Conservation (phyloP, 2,113 vertebrate species). For the Cervus canadensis region DNA sequence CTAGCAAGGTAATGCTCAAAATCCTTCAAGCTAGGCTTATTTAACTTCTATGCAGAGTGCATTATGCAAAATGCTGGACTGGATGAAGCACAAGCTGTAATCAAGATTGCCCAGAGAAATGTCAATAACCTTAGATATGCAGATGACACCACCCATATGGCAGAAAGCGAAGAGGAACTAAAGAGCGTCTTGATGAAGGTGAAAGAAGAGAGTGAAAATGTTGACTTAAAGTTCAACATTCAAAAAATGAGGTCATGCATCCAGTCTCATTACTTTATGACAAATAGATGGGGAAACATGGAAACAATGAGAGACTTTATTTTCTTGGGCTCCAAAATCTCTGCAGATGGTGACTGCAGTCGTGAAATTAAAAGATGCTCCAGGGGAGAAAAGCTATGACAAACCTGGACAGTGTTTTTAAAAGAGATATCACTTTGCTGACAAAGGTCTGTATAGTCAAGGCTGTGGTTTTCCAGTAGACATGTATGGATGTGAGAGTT, state of each 20-base stretch:
- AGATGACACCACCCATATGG: not conserved
- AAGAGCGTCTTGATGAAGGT: not conserved
- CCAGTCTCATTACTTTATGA: not conserved
- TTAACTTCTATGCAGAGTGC: not conserved
- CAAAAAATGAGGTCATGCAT: not conserved
- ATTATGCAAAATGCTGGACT: not conserved
- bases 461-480: not conserved
- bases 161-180: not conserved
- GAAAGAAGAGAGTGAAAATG: not conserved
- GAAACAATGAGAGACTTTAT: not conserved
- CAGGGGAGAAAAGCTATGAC: not conserved
- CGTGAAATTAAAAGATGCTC: not conserved
- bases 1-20: not conserved
- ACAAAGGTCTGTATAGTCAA: not conserved
- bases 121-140: not conserved
- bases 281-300: not conserved
- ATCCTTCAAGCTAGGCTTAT: not conserved
- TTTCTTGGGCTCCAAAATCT: not conserved
- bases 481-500: not conserved
- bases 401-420: not conserved
- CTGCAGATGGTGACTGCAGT: not conserved
- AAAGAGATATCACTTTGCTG: not conserved
- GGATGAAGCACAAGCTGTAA: not conserved
- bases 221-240: not conserved
- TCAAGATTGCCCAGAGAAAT: not conserved